These are phyloP conservation scores for Melipona quadrifasciata DNA, from an alignment of 1,140 invertebrate species.

Conservation along the genomic window DNA sequence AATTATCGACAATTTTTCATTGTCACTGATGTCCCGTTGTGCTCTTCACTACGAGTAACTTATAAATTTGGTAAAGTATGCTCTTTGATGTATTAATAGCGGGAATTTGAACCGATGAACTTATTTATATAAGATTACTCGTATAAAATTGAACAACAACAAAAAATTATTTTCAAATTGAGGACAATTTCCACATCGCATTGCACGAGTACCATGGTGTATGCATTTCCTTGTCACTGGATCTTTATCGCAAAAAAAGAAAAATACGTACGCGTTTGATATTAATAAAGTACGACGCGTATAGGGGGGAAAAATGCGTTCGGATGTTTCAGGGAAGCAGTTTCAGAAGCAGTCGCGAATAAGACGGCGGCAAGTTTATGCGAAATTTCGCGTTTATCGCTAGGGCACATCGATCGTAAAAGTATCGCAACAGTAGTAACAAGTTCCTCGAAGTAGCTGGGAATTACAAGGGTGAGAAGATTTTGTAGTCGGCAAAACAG, in stretches of 20 bases:
- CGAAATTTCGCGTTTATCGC: slow-evolving; percentile 14
- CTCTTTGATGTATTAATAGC: no score
- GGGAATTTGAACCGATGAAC: no score
- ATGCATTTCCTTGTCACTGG: not conserved
- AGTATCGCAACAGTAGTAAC: slow-evolving; percentile 38
- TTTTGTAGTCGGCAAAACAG: slow-evolving; percentile 32
- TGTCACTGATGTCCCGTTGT: no score
- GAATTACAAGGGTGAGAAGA: slow-evolving; percentile 44
- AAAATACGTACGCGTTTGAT: not conserved
- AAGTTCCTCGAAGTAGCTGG: slow-evolving; percentile 37
- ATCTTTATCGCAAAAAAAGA: not conserved
- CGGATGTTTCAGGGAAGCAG: not conserved
- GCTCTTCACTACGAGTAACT: no score
- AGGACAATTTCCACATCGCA: no score
- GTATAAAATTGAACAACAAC: no score
- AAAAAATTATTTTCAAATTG: no score
- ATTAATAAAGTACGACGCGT: not conserved
- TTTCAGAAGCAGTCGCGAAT: not conserved
- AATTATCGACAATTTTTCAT: no score
- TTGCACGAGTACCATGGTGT: not conserved
- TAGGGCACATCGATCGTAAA: slow-evolving; percentile 41
- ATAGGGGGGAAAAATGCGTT: not conserved
- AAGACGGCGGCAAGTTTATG: not conserved
- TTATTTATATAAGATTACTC: no score
- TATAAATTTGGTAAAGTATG: no score